Evolutionary conservation across 2,888 invertebrate species (phyloP).

Genomic region (Poecilobothrus nobilitatus): DNA sequence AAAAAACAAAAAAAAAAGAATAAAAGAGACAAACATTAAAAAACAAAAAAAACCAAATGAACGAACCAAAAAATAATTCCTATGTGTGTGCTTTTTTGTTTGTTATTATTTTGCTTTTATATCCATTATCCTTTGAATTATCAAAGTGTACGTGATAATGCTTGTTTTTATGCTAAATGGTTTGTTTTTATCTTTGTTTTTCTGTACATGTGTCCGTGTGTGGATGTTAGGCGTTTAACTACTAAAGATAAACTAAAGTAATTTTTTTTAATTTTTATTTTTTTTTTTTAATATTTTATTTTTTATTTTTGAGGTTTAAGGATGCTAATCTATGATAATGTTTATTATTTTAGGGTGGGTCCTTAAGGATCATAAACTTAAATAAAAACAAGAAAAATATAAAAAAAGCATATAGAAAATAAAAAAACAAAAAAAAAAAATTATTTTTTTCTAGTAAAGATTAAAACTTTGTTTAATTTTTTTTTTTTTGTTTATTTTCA

Average conservation of each 20-base stretch:
- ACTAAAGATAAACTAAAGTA: slow-evolving; percentile 4
- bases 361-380: slow-evolving; percentile 1
- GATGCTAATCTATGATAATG: slow-evolving; percentile 6
- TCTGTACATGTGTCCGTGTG: neutral
- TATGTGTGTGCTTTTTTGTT: neutral
- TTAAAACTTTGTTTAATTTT: neutral
- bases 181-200: neutral
- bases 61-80: slow-evolving; percentile 2
- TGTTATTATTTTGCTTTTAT: neutral
- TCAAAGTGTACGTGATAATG: slow-evolving; percentile 3
- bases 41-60: neutral
- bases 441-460: neutral
- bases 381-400: neutral
- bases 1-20: neutral
- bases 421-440: neutral
- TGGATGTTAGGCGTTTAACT: neutral
- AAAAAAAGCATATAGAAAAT: neutral
- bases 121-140: neutral
- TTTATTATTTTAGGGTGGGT: slow-evolving; percentile 6
- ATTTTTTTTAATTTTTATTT: neutral
- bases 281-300: neutral
- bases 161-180: neutral
- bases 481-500: neutral
- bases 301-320: neutral
- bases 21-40: neutral